These are phyloP conservation scores for Autographa gamma DNA, from an alignment of 2,888 invertebrate species.

Conservation along the genomic window DNA sequence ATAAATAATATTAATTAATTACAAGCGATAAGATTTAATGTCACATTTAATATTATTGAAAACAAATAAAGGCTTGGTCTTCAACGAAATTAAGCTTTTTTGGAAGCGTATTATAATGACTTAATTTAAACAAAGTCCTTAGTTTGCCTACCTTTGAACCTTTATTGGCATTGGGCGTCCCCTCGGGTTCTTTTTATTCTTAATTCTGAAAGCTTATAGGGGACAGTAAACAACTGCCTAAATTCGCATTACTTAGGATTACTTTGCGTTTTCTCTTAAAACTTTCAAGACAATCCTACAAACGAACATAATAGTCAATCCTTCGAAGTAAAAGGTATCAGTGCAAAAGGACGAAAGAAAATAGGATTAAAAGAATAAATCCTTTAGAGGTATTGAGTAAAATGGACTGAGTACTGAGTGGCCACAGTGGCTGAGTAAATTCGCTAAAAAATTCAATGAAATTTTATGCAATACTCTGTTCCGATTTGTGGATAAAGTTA, in stretches of 20 bases:
- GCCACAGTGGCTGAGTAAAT: slow-evolving; percentile 45
- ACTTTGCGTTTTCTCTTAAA: slow-evolving; percentile 51
- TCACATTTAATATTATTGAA: too few relatives aligned
- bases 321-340: slow-evolving; percentile 56
- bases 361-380: slow-evolving; percentile 64
- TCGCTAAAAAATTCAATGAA: slow-evolving; percentile 49
- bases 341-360: slow-evolving; percentile 45
- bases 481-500: slow-evolving; percentile 70
- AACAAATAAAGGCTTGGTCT: too few relatives aligned
- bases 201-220: slow-evolving; percentile 57
- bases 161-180: slow-evolving; percentile 22
- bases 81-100: slow-evolving; percentile 5
- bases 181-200: slow-evolving; percentile 25
- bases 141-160: slow-evolving; percentile 16
- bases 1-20: not conserved
- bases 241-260: slow-evolving; percentile 62
- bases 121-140: slow-evolving; percentile 9
- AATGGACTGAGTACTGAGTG: slow-evolving; percentile 30
- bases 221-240: slow-evolving; percentile 59
- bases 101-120: slow-evolving; percentile 13
- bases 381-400: slow-evolving; percentile 54
- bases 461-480: slow-evolving; percentile 36
- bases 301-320: slow-evolving; percentile 57
- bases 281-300: slow-evolving; percentile 60
- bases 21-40: slow-evolving; percentile 14